Conservation (phyloP, 1,140 invertebrate genomes). For the Scaptomyza hsui region DNA sequence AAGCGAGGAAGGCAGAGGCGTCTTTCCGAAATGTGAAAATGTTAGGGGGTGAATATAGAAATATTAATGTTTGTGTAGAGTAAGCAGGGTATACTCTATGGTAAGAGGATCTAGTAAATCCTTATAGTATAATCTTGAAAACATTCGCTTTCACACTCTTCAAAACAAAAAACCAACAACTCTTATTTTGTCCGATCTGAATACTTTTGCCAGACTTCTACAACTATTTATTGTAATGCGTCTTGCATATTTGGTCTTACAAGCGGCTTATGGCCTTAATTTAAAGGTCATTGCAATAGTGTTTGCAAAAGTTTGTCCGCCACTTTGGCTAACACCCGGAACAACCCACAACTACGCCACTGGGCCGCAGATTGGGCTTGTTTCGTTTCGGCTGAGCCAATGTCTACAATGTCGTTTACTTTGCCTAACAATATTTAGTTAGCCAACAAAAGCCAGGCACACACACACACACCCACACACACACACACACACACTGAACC, state of each 20-base stretch:
- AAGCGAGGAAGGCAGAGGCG: slow-evolving; percentile 39
- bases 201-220: not conserved
- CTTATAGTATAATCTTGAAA: too few relatives aligned
- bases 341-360: slow-evolving; percentile 13
- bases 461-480: slow-evolving; percentile 14
- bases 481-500: slow-evolving; percentile 21
- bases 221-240: not conserved
- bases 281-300: not conserved
- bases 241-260: not conserved
- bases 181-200: not conserved
- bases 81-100: too few relatives aligned
- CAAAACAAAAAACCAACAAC: too few relatives aligned
- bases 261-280: not conserved
- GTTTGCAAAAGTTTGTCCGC: not conserved
- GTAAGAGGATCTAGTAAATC: too few relatives aligned
- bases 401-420: slow-evolving; percentile 72
- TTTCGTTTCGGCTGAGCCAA: slow-evolving; percentile 24
- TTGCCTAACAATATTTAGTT: slow-evolving; percentile 81
- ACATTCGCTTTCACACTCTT: too few relatives aligned
- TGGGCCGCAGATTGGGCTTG: slow-evolving; percentile 30
- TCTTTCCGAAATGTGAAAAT: not conserved
- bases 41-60: not conserved
- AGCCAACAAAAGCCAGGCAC: slow-evolving; percentile 62
- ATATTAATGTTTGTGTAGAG: too few relatives aligned
- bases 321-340: not conserved